Conservation (phyloP, 1,140 invertebrate genomes). For the Drosophila tani region DNA sequence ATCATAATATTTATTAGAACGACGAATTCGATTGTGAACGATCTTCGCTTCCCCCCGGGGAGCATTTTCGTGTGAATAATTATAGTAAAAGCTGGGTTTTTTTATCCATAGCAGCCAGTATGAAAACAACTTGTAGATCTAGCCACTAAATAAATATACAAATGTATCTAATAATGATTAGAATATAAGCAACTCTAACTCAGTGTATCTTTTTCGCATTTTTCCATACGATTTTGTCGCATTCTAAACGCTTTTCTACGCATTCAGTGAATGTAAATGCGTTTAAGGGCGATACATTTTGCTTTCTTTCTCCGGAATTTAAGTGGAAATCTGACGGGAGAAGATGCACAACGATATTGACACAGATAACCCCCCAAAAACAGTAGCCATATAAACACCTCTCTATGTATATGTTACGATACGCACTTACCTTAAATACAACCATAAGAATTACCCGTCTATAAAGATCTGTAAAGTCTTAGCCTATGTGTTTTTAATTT, state of each 20-base stretch:
- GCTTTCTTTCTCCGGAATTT: background rate
- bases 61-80: background rate
- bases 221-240: background rate
- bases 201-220: background rate
- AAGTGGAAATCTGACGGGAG: background rate
- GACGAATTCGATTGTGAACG: constrained; percentile 19
- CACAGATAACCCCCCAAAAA: background rate
- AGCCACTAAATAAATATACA: background rate
- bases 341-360: background rate
- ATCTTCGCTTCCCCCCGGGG: background rate
- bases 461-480: background rate
- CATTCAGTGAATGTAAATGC: constrained; percentile 40
- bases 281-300: constrained; percentile 1
- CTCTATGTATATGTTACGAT: background rate
- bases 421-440: background rate
- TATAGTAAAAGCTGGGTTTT: background rate
- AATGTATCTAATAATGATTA: background rate
- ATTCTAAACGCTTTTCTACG: constrained; percentile 19
- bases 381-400: constrained; percentile 16
- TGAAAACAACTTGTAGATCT: constrained; percentile 7
- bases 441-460: background rate
- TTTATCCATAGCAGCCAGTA: constrained; percentile 4
- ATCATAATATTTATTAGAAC: constrained; percentile 57
- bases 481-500: constrained; percentile 35
- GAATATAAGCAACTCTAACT: background rate